Evolutionary conservation across 2,888 invertebrate species (phyloP).

Genomic region (Agrotis ipsilon): DNA sequence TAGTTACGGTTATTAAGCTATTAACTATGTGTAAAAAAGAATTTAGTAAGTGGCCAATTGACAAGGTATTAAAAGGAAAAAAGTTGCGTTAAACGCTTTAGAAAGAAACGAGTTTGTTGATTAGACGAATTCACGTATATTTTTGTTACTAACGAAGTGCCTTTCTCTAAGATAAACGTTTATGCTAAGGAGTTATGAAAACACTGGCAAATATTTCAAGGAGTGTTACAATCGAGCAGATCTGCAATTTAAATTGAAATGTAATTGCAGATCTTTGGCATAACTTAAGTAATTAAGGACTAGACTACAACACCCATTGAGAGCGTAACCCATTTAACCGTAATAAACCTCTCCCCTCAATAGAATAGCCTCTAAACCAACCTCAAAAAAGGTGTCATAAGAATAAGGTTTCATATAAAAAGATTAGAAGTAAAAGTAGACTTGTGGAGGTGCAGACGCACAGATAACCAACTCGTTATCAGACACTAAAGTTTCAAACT

Average conservation of each 20-base stretch:
- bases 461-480: slow-evolving; percentile 86
- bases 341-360: background rate
- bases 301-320: background rate
- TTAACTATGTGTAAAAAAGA: slow-evolving; percentile 72
- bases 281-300: slow-evolving; percentile 9
- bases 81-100: slow-evolving; percentile 66
- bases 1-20: slow-evolving; percentile 70
- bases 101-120: slow-evolving; percentile 69
- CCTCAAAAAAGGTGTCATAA: slow-evolving; percentile 45
- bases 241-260: slow-evolving; percentile 30
- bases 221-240: slow-evolving; percentile 10
- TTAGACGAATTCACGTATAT: slow-evolving; percentile 62
- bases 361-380: background rate
- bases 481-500: slow-evolving; percentile 86
- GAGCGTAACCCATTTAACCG: background rate
- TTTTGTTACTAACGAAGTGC: slow-evolving; percentile 69
- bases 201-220: slow-evolving; percentile 34
- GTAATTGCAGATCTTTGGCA: slow-evolving; percentile 19
- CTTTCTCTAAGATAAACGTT: slow-evolving; percentile 62
- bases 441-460: slow-evolving; percentile 56
- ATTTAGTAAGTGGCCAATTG: slow-evolving; percentile 74
- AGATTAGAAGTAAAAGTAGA: slow-evolving; percentile 69
- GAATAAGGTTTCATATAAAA: slow-evolving; percentile 63
- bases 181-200: slow-evolving; percentile 41
- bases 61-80: slow-evolving; percentile 70